Conservation (phyloP, 2,113 vertebrate species). For the Periophthalmodon schlosseri region DNA sequence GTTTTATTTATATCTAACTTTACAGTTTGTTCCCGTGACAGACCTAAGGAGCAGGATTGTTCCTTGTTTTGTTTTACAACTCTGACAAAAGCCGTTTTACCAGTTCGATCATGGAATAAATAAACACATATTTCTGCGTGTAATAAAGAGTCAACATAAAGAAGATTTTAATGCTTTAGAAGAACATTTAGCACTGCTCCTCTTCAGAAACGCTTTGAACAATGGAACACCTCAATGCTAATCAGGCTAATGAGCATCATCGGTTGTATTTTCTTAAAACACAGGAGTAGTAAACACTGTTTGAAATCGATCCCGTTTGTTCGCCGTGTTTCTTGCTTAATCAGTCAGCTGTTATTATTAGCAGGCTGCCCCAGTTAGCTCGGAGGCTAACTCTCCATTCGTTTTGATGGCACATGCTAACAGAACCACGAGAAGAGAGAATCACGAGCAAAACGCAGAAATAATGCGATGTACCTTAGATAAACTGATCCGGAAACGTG, state of each 20-base stretch:
- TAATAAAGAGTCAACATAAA: background rate
- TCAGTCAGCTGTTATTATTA: background rate
- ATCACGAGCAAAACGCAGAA: background rate
- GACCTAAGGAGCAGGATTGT: background rate
- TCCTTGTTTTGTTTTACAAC: background rate
- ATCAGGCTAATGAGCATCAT: slow-evolving; percentile 2
- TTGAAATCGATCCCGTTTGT: background rate
- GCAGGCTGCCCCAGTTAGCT: slow-evolving; percentile 34
- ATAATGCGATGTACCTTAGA: background rate
- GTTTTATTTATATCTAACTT: no score
- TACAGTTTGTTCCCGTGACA: no score
- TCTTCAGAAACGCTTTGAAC: background rate
- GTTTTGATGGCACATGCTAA: slow-evolving; percentile 25
- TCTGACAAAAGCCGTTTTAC: background rate
- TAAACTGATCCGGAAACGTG: background rate
- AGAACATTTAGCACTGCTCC: background rate
- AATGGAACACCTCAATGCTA: background rate
- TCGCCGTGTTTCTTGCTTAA: no score
- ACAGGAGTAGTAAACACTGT: background rate
- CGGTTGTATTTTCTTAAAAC: no score
- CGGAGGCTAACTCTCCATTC: slow-evolving; percentile 29
- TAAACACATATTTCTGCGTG: background rate
- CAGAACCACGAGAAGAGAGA: background rate
- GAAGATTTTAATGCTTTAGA: background rate
- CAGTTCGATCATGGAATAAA: background rate